phyloP scores from a whole-genome alignment of 2,888 invertebrate genomes.

The Molanna angustata region DNA sequence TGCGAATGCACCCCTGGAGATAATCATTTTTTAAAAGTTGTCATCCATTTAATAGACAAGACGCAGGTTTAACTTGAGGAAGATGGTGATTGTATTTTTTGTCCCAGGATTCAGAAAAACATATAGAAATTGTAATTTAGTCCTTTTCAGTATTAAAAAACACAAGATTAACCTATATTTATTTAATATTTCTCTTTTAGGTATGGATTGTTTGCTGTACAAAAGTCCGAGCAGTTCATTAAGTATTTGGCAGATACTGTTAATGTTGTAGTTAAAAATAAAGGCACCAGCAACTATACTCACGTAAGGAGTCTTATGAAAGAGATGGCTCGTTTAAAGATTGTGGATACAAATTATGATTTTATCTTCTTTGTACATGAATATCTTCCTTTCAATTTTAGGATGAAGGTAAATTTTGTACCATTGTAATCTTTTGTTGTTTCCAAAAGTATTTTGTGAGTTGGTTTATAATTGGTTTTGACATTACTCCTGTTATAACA shows the following conservation, averaged over 20 bases:
- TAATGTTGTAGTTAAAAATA: conserved; percentile 18
- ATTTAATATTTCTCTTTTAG: conserved; percentile 9
- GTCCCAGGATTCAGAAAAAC: background rate
- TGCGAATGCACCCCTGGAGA: too few species aligned
- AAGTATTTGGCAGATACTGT: conserved; percentile 23
- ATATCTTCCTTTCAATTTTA: conserved; percentile 23
- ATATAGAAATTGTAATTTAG: background rate
- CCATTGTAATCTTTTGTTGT: background rate
- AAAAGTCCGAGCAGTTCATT: conserved; percentile 28
- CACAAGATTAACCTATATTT: background rate
- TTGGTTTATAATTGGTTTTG: too few species aligned
- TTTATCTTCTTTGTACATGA: conserved; percentile 22
- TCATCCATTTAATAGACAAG: too few species aligned
- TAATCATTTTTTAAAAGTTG: too few species aligned
- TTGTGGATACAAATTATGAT: conserved; percentile 23
- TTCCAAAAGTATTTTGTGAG: too few species aligned
- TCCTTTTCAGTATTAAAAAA: background rate
- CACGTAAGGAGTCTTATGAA: conserved; percentile 16
- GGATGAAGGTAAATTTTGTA: conserved; percentile 20
- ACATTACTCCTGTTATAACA: too few species aligned
- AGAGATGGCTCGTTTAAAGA: conserved; percentile 25
- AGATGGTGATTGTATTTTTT: background rate
- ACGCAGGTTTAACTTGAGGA: too few species aligned
- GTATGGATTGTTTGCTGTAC: conserved; percentile 18
- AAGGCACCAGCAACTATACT: conserved; percentile 13